Evolutionary conservation across 2,888 invertebrate species (phyloP).

Genomic region (Phyto melanocephala): DNA sequence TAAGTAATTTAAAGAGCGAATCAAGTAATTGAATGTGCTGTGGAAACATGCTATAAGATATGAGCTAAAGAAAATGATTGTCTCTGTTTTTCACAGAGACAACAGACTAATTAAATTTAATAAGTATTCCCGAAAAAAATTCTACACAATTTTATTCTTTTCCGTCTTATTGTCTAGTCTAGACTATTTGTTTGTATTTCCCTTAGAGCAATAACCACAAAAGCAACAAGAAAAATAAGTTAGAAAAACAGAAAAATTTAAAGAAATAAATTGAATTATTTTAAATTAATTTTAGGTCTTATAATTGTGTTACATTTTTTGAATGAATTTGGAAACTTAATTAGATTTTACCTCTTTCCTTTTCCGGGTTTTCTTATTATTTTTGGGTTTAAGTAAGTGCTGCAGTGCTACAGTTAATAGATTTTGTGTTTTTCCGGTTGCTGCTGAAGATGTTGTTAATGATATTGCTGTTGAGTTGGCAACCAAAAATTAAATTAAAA

Average conservation of each 20-base stretch:
- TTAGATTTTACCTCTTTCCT: neutral
- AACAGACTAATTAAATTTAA: neutral
- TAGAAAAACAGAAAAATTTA: too few relatives aligned
- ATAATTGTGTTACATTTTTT: neutral
- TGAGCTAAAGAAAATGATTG: too few relatives aligned
- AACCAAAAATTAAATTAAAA: slow-evolving; percentile 15
- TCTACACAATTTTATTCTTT: neutral
- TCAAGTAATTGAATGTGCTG: too few relatives aligned
- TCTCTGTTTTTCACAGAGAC: too few relatives aligned
- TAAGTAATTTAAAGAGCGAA: too few relatives aligned
- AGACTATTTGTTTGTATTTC: neutral
- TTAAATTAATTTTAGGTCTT: slow-evolving; percentile 15
- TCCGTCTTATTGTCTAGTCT: too few relatives aligned
- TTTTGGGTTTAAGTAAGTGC: neutral
- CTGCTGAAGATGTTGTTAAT: neutral
- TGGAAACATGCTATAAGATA: too few relatives aligned
- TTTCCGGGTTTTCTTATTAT: neutral
- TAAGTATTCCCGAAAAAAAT: neutral
- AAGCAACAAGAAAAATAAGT: neutral
- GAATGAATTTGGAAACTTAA: slow-evolving; percentile 25
- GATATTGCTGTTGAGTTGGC: neutral
- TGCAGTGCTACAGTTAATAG: neutral
- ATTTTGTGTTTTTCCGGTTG: neutral
- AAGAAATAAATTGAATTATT: slow-evolving; percentile 8
- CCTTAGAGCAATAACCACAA: neutral